Evolutionary conservation across 2,113 vertebrate genomes (phyloP), one percentile per base, ranked within the genome.

Genomic region (Silurus asotus): DNA sequence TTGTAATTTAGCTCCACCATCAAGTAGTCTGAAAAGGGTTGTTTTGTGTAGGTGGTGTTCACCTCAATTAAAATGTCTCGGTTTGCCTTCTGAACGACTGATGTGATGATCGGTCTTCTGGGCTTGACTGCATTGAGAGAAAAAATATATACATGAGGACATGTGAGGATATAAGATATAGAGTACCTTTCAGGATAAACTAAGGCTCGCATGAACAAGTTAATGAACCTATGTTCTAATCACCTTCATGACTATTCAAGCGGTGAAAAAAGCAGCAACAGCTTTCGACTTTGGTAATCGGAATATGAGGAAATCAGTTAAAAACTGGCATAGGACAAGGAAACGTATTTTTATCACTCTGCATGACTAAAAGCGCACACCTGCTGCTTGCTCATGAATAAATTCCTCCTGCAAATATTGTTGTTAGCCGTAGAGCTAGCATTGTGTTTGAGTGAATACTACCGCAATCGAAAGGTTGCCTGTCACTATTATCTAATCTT

Each of bases 101-200:
- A 76, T n/a, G 13, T 10, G 17, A 92, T 87, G 20, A 14, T 84
- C 76, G 94, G 94, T 25, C 76, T 28, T 85, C n/a, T 89, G 4
- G 93, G 93, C 64, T 94, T 94, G 5, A 92, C 94, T 94, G 87
- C 7, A 45, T 10, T 51, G 74, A 84, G 5, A 81, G 79, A 59
- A 10, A 56, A 48, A 59, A 37, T 20, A 2, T 37, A 76, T 13
- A 13, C n/a, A 6, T n/a, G 51, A 0, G 17, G 3, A n/a, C n/a
- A 51, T 51, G 19, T 49, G 4, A 6, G 48, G 4, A 23, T 74
- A 49, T 19, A 14, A 70, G 37, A 45, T 45, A 45, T 8, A 37
- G 37, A 37, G 37, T 37, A 45, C 7, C 15, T 17, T 17, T 70
- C 67, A 45, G 6, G 15, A 37, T 45, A 65, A 65, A 62, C 6